Evolutionary conservation across 2,888 invertebrate species (phyloP).

Genomic region (Dynastes hyllus): DNA sequence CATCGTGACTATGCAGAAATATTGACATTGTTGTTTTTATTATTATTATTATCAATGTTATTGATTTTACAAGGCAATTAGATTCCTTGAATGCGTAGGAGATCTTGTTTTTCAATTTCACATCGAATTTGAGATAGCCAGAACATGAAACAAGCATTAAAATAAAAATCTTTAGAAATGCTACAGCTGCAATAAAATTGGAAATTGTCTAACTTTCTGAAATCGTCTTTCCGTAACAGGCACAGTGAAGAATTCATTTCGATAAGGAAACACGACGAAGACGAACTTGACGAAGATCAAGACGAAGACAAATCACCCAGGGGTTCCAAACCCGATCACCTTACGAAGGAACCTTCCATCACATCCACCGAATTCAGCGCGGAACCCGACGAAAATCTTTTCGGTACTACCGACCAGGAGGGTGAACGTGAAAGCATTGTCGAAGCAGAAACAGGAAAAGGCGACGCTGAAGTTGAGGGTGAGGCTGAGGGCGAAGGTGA

Average conservation of each 20-base stretch:
- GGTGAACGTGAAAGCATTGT: slow-evolving; percentile 8
- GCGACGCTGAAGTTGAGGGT: slow-evolving; percentile 46
- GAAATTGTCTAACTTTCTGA: background rate
- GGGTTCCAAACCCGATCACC: too few relatives aligned
- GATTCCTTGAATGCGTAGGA: too few relatives aligned
- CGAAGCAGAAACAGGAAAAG: slow-evolving; percentile 45
- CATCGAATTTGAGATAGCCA: too few relatives aligned
- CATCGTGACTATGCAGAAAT: too few relatives aligned
- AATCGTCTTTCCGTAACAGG: background rate
- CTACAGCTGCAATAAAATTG: too few relatives aligned
- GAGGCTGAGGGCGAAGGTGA: slow-evolving; percentile 52
- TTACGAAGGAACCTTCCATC: background rate
- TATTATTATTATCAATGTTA: too few relatives aligned
- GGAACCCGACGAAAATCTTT: background rate
- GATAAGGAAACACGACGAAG: background rate
- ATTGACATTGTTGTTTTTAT: too few relatives aligned
- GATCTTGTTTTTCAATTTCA: too few relatives aligned
- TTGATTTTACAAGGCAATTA: too few relatives aligned
- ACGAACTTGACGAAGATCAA: slow-evolving; percentile 5
- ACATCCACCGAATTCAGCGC: slow-evolving; percentile 2
- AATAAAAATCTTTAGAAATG: too few relatives aligned
- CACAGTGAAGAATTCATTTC: slow-evolving; percentile 33
- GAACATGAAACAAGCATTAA: too few relatives aligned
- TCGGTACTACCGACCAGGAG: background rate
- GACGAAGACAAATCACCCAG: background rate